phyloP scores from a whole-genome alignment of 2,888 invertebrate species.

The Rhogogaster chlorosoma region DNA sequence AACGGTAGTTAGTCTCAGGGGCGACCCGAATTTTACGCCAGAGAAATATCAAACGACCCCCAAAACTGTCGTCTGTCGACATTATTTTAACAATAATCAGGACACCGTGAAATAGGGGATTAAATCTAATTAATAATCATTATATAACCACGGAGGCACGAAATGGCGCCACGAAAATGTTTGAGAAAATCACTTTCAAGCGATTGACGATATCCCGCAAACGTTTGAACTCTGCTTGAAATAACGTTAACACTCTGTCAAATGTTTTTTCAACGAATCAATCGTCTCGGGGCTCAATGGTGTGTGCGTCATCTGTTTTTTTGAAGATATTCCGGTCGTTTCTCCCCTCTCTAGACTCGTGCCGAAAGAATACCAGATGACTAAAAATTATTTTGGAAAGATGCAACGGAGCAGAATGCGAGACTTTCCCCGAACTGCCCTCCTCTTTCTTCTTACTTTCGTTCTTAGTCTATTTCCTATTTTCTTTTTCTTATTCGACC shows the following conservation, averaged over 20 bases:
- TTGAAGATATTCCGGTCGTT: neutral
- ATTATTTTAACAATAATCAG: constrained; percentile 38
- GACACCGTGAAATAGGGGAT: constrained; percentile 13
- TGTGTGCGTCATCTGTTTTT: neutral
- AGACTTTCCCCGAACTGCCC: neutral
- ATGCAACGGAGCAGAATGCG: constrained; percentile 12
- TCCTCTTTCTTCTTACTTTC: neutral
- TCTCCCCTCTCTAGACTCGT: neutral
- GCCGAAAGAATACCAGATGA: constrained; percentile 2
- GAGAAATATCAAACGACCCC: constrained; percentile 36
- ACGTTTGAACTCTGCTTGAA: neutral
- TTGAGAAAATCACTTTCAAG: constrained; percentile 20
- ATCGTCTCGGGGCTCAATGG: neutral
- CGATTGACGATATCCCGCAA: neutral
- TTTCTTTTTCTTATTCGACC: neutral
- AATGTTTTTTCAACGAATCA: constrained; percentile 33
- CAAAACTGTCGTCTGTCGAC: neutral
- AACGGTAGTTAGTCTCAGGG: constrained; percentile 35
- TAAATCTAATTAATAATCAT: constrained; percentile 16
- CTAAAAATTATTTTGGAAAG: constrained; percentile 8
- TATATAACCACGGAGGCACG: constrained; percentile 15
- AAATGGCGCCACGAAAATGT: constrained; percentile 15
- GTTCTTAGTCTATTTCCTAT: neutral
- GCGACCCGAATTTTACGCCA: constrained; percentile 36
- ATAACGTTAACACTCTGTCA: constrained; percentile 18